Evolutionary conservation across 1,140 invertebrate genomes (phyloP), one percentile per base, ranked within the genome.

Genomic region (Brachionus rubens): DNA sequence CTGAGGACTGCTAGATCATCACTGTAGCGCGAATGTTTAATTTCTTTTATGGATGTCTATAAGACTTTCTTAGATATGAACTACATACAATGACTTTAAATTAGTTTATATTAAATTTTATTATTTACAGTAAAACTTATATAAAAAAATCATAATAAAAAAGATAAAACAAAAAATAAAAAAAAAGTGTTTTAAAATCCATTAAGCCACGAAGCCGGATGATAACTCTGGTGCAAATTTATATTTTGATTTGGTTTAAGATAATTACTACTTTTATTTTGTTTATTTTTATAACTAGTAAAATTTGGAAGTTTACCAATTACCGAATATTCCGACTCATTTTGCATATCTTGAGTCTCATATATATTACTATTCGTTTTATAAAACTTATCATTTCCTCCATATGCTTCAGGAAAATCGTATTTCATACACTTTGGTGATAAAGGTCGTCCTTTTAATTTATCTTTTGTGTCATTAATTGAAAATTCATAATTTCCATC

Each of bases 251-350:
- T 59, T n/a, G 30, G 19, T 21, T 33, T 16, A 19, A 33, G 19
- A 36, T 16, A 16, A 12, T 33, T 12, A n/a, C 36, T 33, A 33
- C 36, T 9, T 59, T 36, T 30, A 59, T 59, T n/a, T 33, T 36
- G 33, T 2, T 59, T 59, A 4, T 36, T 59, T 59, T 33, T 33
- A 33, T 33, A 33, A 19, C 36, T 59, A 16, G 33, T 59, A 36
- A 59, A 59, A 36, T 16, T 59, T 0, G 54, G 54, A 6, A 59
- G 36, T 12, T 59, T 28, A 16, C 54, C 54, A 59, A 59, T 59
- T 5, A 59, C 54, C 6, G 54, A 59, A 36, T 59, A 59, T 59
- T 59, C 54, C 54, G 54, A 59, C 28, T 33, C 54, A 16, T n/a
- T 5, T 14, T 59, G 28, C 1, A 16, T 9, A 19, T 36, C 54